Percentiles rank a stretch among this genome's conserved stretches.
phyloP scores from a whole-genome alignment of 2,797 vertebrate genomes.

The Pogoniulus pusillus region DNA sequence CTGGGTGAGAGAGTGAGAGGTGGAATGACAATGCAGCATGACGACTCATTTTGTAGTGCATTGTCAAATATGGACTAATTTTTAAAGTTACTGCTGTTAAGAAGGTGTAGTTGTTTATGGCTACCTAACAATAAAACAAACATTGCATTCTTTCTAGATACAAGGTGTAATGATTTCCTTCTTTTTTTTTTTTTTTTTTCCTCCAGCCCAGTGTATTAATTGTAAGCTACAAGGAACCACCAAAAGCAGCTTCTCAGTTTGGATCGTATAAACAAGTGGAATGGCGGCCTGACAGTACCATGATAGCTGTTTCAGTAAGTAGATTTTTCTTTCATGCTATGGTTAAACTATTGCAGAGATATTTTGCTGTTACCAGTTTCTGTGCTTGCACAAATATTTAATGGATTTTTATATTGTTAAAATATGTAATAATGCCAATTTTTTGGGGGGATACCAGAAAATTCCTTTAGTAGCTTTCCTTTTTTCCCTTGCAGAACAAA shows the following conservation, averaged over 20 bases:
- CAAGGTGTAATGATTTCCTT: not conserved
- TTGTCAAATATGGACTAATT: not conserved
- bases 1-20: not conserved
- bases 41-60: not conserved
- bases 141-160: not conserved
- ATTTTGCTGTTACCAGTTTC: not conserved
- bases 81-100: not conserved
- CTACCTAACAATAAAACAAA: not conserved
- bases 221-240: constrained; percentile 93
- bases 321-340: not conserved
- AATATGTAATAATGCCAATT: not conserved
- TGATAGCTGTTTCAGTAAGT: constrained; percentile 97
- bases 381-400: not conserved
- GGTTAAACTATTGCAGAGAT: not conserved
- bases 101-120: not conserved
- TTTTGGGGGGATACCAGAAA: fast-evolving
- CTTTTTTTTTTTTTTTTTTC: not conserved
- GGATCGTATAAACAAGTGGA: constrained; percentile 90
- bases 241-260: constrained; percentile 91
- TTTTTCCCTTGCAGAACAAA: not conserved
- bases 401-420: not conserved
- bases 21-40: not conserved
- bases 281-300: constrained; percentile 94
- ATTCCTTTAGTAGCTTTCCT: not conserved
- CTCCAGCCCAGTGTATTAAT: constrained; percentile 94